Evolutionary conservation across 2,113 vertebrate genomes (phyloP).

Genomic region (Atrichornis clamosus): DNA sequence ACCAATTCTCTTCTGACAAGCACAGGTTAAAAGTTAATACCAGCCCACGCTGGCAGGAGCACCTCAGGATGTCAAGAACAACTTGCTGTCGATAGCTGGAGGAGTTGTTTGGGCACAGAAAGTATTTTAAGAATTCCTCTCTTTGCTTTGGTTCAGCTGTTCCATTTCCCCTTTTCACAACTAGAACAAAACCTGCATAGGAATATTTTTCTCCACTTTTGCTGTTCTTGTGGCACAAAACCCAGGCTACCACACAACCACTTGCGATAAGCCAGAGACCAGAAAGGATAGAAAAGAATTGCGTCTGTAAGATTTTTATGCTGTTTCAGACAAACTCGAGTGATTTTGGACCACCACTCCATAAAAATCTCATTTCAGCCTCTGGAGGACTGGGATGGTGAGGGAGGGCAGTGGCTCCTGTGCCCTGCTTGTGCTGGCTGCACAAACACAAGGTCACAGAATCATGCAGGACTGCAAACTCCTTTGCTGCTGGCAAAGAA

Average conservation of each 20-base stretch:
- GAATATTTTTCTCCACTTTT: not conserved
- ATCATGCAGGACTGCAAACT: not conserved
- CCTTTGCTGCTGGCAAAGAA: not conserved
- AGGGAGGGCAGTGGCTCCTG: not conserved
- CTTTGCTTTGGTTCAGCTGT: not conserved
- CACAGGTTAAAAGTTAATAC: conserved; percentile 3
- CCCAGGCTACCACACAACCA: not conserved
- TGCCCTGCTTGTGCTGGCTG: not conserved
- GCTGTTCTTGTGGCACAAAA: not conserved
- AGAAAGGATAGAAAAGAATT: not conserved
- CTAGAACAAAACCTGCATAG: not conserved
- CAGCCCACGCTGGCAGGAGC: not conserved
- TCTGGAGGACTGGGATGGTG: not conserved
- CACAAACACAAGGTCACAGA: not conserved
- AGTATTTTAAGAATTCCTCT: not conserved
- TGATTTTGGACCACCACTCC: not conserved
- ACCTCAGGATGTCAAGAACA: not conserved
- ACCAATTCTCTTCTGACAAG: not conserved
- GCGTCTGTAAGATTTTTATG: not conserved
- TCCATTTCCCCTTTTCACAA: not conserved
- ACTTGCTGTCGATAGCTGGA: not conserved
- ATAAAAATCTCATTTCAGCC: not conserved
- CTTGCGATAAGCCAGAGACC: not conserved
- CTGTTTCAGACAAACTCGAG: not conserved
- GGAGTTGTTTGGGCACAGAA: not conserved